Conservation (phyloP, 2,797 vertebrate species). For the Pseudomugil gertrudae region DNA sequence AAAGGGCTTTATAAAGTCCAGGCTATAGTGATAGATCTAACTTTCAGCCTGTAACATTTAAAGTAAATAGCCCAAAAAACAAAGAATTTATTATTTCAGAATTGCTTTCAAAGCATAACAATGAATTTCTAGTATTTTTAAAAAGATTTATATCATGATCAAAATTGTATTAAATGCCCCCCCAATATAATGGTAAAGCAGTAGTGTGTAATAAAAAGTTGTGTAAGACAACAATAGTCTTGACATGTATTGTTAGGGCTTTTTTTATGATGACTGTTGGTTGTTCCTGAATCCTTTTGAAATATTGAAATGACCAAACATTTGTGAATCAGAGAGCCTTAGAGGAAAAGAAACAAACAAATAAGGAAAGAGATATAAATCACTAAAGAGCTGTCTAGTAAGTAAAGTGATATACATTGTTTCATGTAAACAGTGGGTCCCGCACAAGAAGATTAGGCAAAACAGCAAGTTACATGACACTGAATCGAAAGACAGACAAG, state of each 20-base stretch:
- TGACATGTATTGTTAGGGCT: slow-evolving; percentile 28
- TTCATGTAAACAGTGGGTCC: slow-evolving; percentile 24
- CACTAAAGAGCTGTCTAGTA: slow-evolving; percentile 34
- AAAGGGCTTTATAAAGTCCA: no score
- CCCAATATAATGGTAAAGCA: background rate
- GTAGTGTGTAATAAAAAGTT: background rate
- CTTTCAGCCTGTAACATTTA: background rate
- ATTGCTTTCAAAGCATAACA: no score
- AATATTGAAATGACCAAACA: slow-evolving; percentile 65
- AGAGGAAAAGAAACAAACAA: slow-evolving; percentile 2
- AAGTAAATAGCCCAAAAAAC: background rate
- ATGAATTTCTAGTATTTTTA: background rate
- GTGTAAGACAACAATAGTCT: slow-evolving; percentile 14
- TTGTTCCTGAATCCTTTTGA: slow-evolving; percentile 57
- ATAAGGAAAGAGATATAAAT: background rate
- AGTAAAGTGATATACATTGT: slow-evolving; percentile 41
- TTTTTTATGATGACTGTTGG: slow-evolving; percentile 46
- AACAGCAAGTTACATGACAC: slow-evolving; percentile 45
- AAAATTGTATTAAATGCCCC: background rate
- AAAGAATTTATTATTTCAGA: no score
- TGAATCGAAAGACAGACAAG: slow-evolving; percentile 20
- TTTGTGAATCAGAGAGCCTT: slow-evolving; percentile 52
- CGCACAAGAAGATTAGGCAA: slow-evolving; percentile 36
- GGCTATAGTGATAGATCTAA: no score
- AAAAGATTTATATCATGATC: background rate